phyloP scores from a whole-genome alignment of 2,113 vertebrate genomes.

The Xenopus borealis region DNA sequence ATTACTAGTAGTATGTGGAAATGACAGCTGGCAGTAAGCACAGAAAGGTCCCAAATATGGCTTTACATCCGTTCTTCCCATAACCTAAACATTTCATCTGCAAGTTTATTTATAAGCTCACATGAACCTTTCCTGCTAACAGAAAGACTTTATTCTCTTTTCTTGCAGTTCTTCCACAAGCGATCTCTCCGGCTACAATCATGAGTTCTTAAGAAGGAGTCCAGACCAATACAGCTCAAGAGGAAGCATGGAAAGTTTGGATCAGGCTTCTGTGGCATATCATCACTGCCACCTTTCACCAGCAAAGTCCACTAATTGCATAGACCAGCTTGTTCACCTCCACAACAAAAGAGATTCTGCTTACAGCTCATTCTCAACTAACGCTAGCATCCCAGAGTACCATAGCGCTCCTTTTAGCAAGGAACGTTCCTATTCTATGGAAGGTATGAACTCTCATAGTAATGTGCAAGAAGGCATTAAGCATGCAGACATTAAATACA shows the following conservation, averaged over 20 bases:
- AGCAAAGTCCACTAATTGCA: slow-evolving; percentile 89
- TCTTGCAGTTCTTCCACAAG: slow-evolving; percentile 81
- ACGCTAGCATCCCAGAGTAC: slow-evolving; percentile 88
- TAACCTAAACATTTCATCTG: slow-evolving; percentile 63
- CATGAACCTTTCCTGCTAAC: slow-evolving; percentile 42
- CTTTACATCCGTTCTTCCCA: slow-evolving; percentile 57
- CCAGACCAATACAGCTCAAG: slow-evolving; percentile 92
- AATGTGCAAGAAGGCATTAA: slow-evolving; percentile 68
- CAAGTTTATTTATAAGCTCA: slow-evolving; percentile 61
- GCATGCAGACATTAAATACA: slow-evolving; percentile 82
- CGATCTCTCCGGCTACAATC: slow-evolving; percentile 80
- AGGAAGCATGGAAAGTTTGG: slow-evolving; percentile 95
- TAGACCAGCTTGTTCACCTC: slow-evolving; percentile 81
- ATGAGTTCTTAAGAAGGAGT: slow-evolving; percentile 84
- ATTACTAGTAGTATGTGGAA: slow-evolving; percentile 56
- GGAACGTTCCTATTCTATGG: slow-evolving; percentile 77
- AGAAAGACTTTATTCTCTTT: slow-evolving; percentile 43
- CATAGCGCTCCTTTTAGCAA: slow-evolving; percentile 59
- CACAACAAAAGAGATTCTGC: slow-evolving; percentile 95
- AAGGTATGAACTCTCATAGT: slow-evolving; percentile 61
- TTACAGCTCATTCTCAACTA: slow-evolving; percentile 94
- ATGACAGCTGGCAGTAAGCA: slow-evolving; percentile 58
- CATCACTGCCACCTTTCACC: slow-evolving; percentile 84
- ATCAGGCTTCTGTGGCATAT: slow-evolving; percentile 73
- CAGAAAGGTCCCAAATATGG: slow-evolving; percentile 67